phyloP scores from a whole-genome alignment of 1,140 invertebrate species.

The Parasteatoda tepidariorum region DNA sequence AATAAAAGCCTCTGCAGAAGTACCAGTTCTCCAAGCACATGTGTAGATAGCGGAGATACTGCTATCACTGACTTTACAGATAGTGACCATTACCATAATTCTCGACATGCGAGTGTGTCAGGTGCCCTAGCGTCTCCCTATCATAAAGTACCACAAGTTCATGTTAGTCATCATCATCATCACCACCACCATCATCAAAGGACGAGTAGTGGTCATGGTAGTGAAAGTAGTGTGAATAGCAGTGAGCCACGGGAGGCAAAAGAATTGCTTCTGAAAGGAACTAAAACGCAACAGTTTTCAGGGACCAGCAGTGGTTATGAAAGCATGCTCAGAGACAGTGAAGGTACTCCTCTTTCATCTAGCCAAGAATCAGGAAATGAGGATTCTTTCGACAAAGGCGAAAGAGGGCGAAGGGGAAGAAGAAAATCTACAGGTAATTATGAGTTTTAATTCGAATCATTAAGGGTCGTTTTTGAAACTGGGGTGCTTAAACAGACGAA shows the following conservation, averaged over 20 bases:
- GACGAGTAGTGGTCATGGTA: slow-evolving; percentile 52
- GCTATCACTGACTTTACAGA: slow-evolving; percentile 48
- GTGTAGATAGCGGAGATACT: slow-evolving; percentile 52
- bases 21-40: slow-evolving; percentile 49
- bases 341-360: slow-evolving; percentile 72
- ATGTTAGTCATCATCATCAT: slow-evolving; percentile 33
- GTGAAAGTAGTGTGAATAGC: slow-evolving; percentile 51
- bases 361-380: slow-evolving; percentile 69
- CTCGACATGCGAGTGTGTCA: slow-evolving; percentile 38
- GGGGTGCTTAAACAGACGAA: too few species aligned
- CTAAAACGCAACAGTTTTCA: slow-evolving; percentile 55
- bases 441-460: neutral
- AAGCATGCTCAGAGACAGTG: slow-evolving; percentile 82
- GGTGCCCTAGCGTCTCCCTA: slow-evolving; percentile 41
- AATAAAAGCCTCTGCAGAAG: slow-evolving; percentile 45
- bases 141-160: slow-evolving; percentile 26
- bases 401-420: slow-evolving; percentile 41
- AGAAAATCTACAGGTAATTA: slow-evolving; percentile 41
- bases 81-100: slow-evolving; percentile 39
- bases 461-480: too few species aligned
- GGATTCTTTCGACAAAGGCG: slow-evolving; percentile 41
- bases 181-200: slow-evolving; percentile 42
- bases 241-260: slow-evolving; percentile 40
- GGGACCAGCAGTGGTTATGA: slow-evolving; percentile 77
- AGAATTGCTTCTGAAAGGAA: slow-evolving; percentile 42